These are phyloP conservation scores for Smutsia temminckii DNA, from an alignment of 2,797 vertebrate genomes.

Conservation along the genomic window DNA sequence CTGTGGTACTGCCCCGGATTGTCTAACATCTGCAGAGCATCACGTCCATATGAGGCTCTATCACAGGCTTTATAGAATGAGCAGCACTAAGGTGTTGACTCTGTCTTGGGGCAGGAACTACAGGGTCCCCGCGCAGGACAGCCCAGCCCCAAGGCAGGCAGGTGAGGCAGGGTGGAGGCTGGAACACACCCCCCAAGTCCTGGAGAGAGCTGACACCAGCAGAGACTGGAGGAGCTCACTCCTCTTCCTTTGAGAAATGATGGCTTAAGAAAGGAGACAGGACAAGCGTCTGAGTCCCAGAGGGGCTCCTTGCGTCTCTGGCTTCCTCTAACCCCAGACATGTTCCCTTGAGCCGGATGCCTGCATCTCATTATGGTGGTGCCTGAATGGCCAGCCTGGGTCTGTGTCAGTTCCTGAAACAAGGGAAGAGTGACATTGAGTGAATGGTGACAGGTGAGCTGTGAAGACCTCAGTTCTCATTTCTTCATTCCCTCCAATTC, in stretches of 20 bases:
- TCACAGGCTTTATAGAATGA: neutral
- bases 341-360: fast-evolving
- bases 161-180: neutral
- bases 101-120: neutral
- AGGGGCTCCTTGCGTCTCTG: neutral
- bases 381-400: fast-evolving
- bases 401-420: too few relatives aligned
- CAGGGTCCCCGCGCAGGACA: neutral
- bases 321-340: too few relatives aligned
- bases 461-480: neutral
- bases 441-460: neutral
- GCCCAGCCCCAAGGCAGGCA: too few relatives aligned
- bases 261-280: too few relatives aligned
- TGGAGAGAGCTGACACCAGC: too few relatives aligned
- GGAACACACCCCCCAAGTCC: too few relatives aligned
- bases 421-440: neutral
- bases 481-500: neutral
- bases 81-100: too few relatives aligned
- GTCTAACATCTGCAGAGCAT: too few relatives aligned
- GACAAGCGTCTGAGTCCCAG: neutral
- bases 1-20: fast-evolving
- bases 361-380: fast-evolving
- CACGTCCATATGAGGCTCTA: too few relatives aligned
- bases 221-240: too few relatives aligned
- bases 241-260: neutral